Conservation (phyloP, 1,140 invertebrate genomes). For the Habropoda laboriosa region DNA sequence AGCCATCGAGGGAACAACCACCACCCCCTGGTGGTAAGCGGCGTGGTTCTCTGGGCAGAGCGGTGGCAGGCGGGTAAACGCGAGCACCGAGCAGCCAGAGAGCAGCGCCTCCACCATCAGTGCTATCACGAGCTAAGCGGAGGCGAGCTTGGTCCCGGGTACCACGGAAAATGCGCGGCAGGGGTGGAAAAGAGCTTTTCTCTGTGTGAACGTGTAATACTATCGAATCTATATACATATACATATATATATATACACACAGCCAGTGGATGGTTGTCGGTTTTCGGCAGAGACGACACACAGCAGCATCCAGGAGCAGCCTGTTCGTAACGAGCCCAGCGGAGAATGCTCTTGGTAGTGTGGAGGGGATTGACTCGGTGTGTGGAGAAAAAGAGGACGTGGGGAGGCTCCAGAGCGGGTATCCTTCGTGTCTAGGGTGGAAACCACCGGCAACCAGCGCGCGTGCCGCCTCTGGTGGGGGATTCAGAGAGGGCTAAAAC, state of each 20-base stretch:
- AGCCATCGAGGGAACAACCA: too few relatives aligned
- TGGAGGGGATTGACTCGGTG: slow-evolving; percentile 13
- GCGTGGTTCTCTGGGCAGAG: slow-evolving; percentile 6
- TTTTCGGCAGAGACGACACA: slow-evolving; percentile 42
- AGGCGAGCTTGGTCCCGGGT: not conserved
- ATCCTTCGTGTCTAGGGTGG: slow-evolving; percentile 44
- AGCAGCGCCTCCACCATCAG: slow-evolving; percentile 42
- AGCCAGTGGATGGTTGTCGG: slow-evolving; percentile 9
- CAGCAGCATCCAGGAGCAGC: slow-evolving; percentile 23
- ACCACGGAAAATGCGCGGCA: slow-evolving; percentile 68
- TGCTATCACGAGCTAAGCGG: slow-evolving; percentile 45
- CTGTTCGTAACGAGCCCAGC: slow-evolving; percentile 37
- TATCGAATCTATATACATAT: too few relatives aligned
- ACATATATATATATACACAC: too few relatives aligned
- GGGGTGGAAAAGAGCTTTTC: slow-evolving; percentile 51
- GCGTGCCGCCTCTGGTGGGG: slow-evolving; percentile 53
- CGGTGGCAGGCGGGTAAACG: slow-evolving; percentile 25
- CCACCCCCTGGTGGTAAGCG: not conserved
- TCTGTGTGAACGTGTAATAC: too few relatives aligned
- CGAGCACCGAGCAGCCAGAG: slow-evolving; percentile 15
- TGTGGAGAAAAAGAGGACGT: not conserved
- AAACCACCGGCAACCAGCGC: slow-evolving; percentile 6
- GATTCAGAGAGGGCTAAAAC: slow-evolving; percentile 49
- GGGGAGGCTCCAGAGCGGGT: slow-evolving; percentile 37
- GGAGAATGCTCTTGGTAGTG: not conserved